Conservation (phyloP, 2,888 invertebrate genomes). For the Diplolepis rosae region DNA sequence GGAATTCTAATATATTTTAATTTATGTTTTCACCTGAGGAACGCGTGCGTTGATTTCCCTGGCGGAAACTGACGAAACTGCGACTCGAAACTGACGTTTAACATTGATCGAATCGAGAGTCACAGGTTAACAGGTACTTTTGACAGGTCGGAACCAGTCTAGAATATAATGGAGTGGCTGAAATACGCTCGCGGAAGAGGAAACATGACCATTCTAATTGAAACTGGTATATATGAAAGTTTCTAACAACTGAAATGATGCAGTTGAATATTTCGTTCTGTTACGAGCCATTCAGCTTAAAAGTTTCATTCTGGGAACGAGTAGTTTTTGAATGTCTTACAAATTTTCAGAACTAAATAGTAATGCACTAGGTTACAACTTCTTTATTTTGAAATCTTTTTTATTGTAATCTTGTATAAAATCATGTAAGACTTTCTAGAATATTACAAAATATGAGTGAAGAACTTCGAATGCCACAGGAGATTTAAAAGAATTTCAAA, state of each 20-base stretch:
- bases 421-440: too few relatives aligned
- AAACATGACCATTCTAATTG: constrained; percentile 21
- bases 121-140: constrained; percentile 25
- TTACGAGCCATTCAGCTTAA: neutral
- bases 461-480: too few relatives aligned
- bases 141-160: constrained; percentile 29
- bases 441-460: too few relatives aligned
- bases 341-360: too few relatives aligned
- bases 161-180: constrained; percentile 20
- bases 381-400: too few relatives aligned
- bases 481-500: too few relatives aligned
- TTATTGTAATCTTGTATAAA: too few relatives aligned
- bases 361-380: too few relatives aligned
- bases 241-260: neutral
- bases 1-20: constrained; percentile 57
- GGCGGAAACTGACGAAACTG: too few relatives aligned
- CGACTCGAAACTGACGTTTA: constrained; percentile 34
- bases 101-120: constrained; percentile 30
- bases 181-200: neutral
- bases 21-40: constrained; percentile 61
- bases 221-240: neutral
- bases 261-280: neutral
- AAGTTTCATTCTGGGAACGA: neutral
- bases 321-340: neutral
- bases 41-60: constrained; percentile 47